Percentiles rank a stretch among this genome's conserved stretches.
These are phyloP conservation scores for Myanophis thanlyinensis DNA, from an alignment of 2,113 vertebrate genomes.

Conservation along the genomic window DNA sequence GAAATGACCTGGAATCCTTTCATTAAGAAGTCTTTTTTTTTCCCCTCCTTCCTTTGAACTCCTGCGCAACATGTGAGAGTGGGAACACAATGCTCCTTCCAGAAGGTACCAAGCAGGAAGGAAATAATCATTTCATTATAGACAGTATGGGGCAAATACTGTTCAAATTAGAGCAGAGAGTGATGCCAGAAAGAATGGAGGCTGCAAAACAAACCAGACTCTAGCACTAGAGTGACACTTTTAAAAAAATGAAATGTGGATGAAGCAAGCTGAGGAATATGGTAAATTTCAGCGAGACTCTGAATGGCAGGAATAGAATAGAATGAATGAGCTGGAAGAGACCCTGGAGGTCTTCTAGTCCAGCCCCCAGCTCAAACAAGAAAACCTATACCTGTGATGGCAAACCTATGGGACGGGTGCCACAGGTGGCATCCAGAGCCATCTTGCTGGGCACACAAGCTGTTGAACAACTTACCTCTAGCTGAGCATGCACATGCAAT, in stretches of 20 bases:
- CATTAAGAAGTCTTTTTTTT: background rate
- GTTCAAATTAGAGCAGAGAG: conserved; percentile 19
- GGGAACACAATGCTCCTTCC: background rate
- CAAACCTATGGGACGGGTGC: too few species aligned
- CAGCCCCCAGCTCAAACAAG: too few species aligned
- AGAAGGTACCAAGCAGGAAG: conserved; percentile 16
- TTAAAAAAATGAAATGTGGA: background rate
- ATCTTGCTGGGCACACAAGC: too few species aligned
- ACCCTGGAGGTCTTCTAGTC: too few species aligned
- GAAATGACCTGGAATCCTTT: background rate
- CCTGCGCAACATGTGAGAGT: background rate
- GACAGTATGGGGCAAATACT: conserved; percentile 38
- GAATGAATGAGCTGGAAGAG: too few species aligned
- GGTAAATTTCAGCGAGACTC: background rate
- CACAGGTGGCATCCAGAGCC: too few species aligned
- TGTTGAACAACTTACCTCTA: too few species aligned
- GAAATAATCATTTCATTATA: conserved; percentile 24
- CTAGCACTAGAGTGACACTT: background rate
- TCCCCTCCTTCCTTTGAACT: background rate
- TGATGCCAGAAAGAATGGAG: conserved; percentile 14
- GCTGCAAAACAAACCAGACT: background rate
- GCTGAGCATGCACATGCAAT: too few species aligned
- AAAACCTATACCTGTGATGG: too few species aligned
- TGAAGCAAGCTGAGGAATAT: background rate
- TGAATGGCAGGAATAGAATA: background rate